Base-by-base conservation (phyloP, 2,888 invertebrate genomes). In the Mystacides longicornis region DNA sequence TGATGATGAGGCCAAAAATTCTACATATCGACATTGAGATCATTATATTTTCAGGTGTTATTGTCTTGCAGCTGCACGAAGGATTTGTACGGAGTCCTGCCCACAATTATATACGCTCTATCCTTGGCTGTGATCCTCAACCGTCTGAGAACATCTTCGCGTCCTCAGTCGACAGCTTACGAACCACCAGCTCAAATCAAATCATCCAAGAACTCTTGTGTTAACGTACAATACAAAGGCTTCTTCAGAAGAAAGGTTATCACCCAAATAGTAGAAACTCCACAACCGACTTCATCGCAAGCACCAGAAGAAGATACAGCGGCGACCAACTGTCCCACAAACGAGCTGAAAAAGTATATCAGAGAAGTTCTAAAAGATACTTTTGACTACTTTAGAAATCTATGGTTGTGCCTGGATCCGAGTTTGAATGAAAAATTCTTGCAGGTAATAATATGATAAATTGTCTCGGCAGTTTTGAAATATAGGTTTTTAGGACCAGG, bases 81-180 rank as follows among this genome's bases (percentile, higher is more conserved):
- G 19, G 50, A 53, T 4, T 3, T 56, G 16, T 37, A 20, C 37
- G 56, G 56, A 31, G 45, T 52, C 9, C 37, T 56, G 18, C 56
- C 56, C 16, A 56, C 52, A 1, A 23, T 53, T 14, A 45, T 56
- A 11, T 56, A 33, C 20, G 22, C 47, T 4, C n/a, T 22, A 22
- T 56, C 56, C 3, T 19, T 56, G 14, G 52, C 49, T 4, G 33
- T 56, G 3, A 56, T 56, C 7, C 46, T 56, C n/a, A 52, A 52
- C 48, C 49, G 45, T 43, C 21, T 54, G 43, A 23, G 54, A 11
- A 21, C 31, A n/a, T 43, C 42, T 3, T n/a, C 37, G 16, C 37
- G 37, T 7, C 37, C 37, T n/a, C 37, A 14, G 14, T 14, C 37
- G 3, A 16, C 2, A 18, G 7, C 18, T 5, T 14, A 7, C 7